Evolutionary conservation across 2,113 vertebrate species (phyloP).

Genomic region (Anolis carolinensis): DNA sequence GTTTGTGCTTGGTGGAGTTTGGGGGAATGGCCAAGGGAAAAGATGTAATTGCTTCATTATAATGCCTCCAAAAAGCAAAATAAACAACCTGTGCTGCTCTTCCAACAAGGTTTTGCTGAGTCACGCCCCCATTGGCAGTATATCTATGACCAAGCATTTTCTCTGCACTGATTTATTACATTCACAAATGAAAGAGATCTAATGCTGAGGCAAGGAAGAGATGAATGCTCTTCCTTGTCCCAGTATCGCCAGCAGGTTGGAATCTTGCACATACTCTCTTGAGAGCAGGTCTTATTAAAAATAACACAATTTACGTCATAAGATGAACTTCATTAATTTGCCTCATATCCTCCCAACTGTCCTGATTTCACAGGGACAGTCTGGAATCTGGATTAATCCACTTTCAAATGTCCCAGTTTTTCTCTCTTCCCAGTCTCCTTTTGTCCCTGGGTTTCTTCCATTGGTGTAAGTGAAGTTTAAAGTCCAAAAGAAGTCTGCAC

Average conservation of each 20-base stretch:
- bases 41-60: conserved; percentile 40
- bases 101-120: conserved; percentile 3
- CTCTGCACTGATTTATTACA: not conserved
- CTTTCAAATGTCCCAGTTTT: too few species aligned
- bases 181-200: not conserved
- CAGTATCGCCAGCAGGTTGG: not conserved
- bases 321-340: too few species aligned
- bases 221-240: not conserved
- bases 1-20: conserved; percentile 50
- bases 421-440: too few species aligned
- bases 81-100: conserved; percentile 48
- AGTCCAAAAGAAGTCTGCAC: not conserved
- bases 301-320: not conserved
- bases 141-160: not conserved
- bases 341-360: too few species aligned
- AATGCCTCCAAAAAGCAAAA: not conserved
- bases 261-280: not conserved
- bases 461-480: not conserved
- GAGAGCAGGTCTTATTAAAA: not conserved
- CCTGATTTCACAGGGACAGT: too few species aligned
- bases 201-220: not conserved
- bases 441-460: too few species aligned
- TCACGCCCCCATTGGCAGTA: conserved; percentile 11
- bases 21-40: conserved; percentile 27
- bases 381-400: too few species aligned